Percentiles rank a stretch among this genome's conserved stretches.
phyloP scores from a whole-genome alignment of 2,888 invertebrate species.

The Chymomyza procnemis region DNA sequence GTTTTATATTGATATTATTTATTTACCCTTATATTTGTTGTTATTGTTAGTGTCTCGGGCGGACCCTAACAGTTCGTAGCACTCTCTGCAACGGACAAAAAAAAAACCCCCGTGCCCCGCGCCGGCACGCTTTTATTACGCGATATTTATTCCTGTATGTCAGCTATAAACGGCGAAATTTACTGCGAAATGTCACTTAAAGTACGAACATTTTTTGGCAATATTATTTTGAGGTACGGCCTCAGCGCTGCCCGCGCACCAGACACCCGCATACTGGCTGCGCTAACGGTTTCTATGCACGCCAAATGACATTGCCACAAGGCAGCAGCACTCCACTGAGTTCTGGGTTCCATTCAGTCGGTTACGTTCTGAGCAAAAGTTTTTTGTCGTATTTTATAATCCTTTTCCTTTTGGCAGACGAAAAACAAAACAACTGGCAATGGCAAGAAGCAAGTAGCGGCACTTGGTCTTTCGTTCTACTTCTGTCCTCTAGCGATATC shows the following conservation, averaged over 20 bases:
- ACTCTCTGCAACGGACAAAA: too few relatives aligned
- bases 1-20: too few relatives aligned
- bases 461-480: not conserved
- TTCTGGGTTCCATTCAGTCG: conserved; percentile 1
- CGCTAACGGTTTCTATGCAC: conserved; percentile 66
- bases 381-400: conserved; percentile 68
- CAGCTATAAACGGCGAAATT: conserved; percentile 73
- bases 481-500: not conserved
- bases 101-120: too few relatives aligned
- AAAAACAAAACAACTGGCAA: conserved; percentile 21
- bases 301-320: conserved; percentile 56
- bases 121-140: conserved; percentile 41
- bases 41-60: too few relatives aligned
- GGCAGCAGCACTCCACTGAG: not conserved
- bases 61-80: too few relatives aligned
- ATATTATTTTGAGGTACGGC: conserved; percentile 23
- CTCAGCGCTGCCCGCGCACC: conserved; percentile 14
- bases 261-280: conserved; percentile 28
- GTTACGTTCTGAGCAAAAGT: conserved; percentile 10
- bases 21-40: too few relatives aligned
- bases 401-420: conserved; percentile 61
- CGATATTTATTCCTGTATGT: conserved; percentile 69
- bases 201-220: conserved; percentile 54
- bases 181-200: conserved; percentile 71
- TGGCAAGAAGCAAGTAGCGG: not conserved